Evolutionary conservation across 2,888 invertebrate species (phyloP).

Genomic region (Parnassius apollo): DNA sequence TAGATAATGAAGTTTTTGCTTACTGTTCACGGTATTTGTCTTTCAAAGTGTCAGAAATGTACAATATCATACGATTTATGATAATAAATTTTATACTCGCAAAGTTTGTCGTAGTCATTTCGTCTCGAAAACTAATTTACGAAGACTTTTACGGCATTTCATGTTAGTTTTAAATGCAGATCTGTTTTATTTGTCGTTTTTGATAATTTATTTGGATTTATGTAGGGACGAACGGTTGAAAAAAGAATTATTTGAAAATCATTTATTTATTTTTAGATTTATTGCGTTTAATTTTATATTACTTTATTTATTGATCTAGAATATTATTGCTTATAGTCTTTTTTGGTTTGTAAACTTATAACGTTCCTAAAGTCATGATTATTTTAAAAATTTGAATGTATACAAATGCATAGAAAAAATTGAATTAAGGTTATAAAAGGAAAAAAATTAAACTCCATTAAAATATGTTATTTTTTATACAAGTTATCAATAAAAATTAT

Average conservation of each 20-base stretch:
- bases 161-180: slow-evolving; percentile 18
- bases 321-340: too few relatives aligned
- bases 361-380: too few relatives aligned
- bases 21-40: slow-evolving; percentile 4
- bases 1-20: too few relatives aligned
- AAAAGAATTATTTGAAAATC: neutral
- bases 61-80: slow-evolving; percentile 26
- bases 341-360: too few relatives aligned
- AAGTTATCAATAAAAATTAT: too few relatives aligned
- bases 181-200: slow-evolving; percentile 17
- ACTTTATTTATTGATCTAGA: neutral
- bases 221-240: neutral
- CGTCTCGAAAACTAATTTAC: slow-evolving; percentile 20
- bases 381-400: too few relatives aligned
- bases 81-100: slow-evolving; percentile 17
- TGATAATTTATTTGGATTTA: neutral
- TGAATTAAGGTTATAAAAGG: too few relatives aligned
- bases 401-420: too few relatives aligned
- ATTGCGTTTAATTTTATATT: neutral
- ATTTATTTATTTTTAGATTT: neutral
- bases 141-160: slow-evolving; percentile 22
- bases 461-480: too few relatives aligned
- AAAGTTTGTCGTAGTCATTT: slow-evolving; percentile 22
- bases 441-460: too few relatives aligned
- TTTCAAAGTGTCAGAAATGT: slow-evolving; percentile 26